These are phyloP conservation scores for Fistularia tabacaria DNA, from an alignment of 2,797 vertebrate genomes.

Conservation along the genomic window DNA sequence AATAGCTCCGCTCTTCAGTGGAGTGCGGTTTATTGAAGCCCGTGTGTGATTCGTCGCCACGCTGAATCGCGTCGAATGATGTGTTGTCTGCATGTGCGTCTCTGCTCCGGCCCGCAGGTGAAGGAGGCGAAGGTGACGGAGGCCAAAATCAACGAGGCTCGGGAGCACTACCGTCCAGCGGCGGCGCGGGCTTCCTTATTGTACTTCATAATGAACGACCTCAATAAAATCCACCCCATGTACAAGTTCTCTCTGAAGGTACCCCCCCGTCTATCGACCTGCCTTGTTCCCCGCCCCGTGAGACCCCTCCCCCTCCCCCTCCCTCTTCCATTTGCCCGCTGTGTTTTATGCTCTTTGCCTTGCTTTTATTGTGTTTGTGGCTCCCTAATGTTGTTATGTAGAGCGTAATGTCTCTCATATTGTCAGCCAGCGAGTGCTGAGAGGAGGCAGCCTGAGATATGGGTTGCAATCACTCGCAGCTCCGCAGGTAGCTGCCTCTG, in stretches of 20 bases:
- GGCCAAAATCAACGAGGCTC: constrained; percentile 87
- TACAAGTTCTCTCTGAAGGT: constrained; percentile 99
- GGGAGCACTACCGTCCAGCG: constrained; percentile 87
- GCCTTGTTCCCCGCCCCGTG: constrained; percentile 34
- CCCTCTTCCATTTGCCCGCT: constrained; percentile 43
- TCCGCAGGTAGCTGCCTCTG: constrained; percentile 46
- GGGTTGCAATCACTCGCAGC: constrained; percentile 54
- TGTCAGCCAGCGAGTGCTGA: constrained; percentile 52
- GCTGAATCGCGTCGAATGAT: neutral
- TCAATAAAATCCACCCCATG: constrained; percentile 93
- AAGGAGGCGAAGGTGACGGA: constrained; percentile 89
- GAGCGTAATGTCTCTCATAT: constrained; percentile 65
- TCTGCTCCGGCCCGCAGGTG: constrained; percentile 75
- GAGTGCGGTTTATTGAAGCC: constrained; percentile 35
- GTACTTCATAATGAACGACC: constrained; percentile 93
- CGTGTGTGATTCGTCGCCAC: constrained; percentile 19
- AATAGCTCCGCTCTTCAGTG: constrained; percentile 32
- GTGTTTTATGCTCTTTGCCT: constrained; percentile 65
- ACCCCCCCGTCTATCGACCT: constrained; percentile 46
- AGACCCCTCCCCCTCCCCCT: constrained; percentile 37
- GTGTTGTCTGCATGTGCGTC: constrained; percentile 19
- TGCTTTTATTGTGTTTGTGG: constrained; percentile 64
- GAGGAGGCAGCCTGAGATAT: constrained; percentile 55
- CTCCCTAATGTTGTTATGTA: constrained; percentile 70
- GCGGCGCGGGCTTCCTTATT: constrained; percentile 87